Base-by-base conservation (phyloP, 2,888 invertebrate genomes). In the Hyposoter dolosus region DNA sequence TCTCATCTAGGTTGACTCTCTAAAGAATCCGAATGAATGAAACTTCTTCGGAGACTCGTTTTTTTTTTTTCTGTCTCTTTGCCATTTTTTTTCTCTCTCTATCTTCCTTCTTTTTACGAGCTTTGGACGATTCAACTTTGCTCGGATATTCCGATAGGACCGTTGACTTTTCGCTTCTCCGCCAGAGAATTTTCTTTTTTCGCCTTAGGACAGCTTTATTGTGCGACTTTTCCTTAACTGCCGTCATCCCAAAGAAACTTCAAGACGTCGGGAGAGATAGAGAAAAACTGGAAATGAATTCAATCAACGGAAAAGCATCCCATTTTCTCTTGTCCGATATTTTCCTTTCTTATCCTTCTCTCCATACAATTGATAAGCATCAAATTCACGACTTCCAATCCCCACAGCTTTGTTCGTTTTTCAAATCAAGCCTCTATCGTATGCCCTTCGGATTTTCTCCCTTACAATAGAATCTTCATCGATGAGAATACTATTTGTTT, bases 1-100 rank as follows among this genome's bases (percentile, higher is more conserved):
- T 93, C 93, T 93, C 93, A 92, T 93, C 91, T 76, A 23, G 32
- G 72, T 17, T 43, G 15, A 91, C 89, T 89, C 90, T 92, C 71
- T 92, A 93, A 94, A 93, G 92, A 90, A 87, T 90, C 86, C 89
- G 89, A 88, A 90, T 92, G 92, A 91, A 91, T 91, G 89, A 84
- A 84, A 86, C 88, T 90, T 88, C 82, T 86, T 69, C 77, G 79
- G 77, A 43, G 53, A 86, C 82, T 83, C 32, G 23, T 60, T 66
- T 69, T 53, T 60, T 66, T 69, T 53, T 75, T 75, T 76, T 68
- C 19, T 23, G 35, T 69, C 17, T 66, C 60, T 71, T 40, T 32
- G 68, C 28, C 65, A 35, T 28, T 43, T 45, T 19, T 66, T 45
- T n/a, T n/a, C n/a, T 72, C 66, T 77, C 28, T n/a, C 56, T 45